These are phyloP conservation scores for Pseudococcus longispinus DNA, from an alignment of 2,888 invertebrate genomes.

Conservation along the genomic window DNA sequence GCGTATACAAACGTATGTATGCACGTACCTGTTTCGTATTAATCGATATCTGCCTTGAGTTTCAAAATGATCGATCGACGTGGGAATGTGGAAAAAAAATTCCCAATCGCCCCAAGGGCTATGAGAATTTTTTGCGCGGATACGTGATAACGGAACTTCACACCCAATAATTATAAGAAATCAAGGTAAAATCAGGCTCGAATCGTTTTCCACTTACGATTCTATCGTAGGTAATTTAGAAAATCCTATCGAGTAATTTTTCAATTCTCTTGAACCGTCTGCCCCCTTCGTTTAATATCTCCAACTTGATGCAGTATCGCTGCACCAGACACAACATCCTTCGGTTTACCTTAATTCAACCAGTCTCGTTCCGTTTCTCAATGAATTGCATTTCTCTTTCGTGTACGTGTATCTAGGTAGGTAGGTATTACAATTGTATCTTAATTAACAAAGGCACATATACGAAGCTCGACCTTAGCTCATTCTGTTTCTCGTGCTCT, in stretches of 20 bases:
- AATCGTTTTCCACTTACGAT: not conserved
- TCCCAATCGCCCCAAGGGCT: not conserved
- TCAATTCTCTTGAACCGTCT: not conserved
- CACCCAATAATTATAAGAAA: constrained; percentile 33
- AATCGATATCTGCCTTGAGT: constrained; percentile 27
- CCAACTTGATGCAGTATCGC: not conserved
- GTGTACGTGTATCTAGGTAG: not conserved
- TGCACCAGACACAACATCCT: constrained; percentile 16
- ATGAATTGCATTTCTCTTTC: constrained; percentile 39
- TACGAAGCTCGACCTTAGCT: not conserved
- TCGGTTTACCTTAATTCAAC: constrained; percentile 31
- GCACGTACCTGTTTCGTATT: constrained; percentile 34
- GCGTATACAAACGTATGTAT: no score
- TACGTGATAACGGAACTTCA: constrained; percentile 13
- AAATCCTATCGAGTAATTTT: not conserved
- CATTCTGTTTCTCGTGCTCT: not conserved
- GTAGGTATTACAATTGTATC: not conserved
- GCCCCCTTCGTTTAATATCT: not conserved
- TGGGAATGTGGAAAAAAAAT: constrained; percentile 19
- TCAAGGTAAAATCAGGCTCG: not conserved
- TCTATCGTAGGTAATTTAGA: not conserved
- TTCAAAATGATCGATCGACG: constrained; percentile 31
- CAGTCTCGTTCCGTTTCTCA: not conserved
- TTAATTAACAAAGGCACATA: constrained; percentile 28
- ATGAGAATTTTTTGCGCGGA: constrained; percentile 14